phyloP scores from a whole-genome alignment of 2,888 invertebrate genomes.

The Dione vanillae region DNA sequence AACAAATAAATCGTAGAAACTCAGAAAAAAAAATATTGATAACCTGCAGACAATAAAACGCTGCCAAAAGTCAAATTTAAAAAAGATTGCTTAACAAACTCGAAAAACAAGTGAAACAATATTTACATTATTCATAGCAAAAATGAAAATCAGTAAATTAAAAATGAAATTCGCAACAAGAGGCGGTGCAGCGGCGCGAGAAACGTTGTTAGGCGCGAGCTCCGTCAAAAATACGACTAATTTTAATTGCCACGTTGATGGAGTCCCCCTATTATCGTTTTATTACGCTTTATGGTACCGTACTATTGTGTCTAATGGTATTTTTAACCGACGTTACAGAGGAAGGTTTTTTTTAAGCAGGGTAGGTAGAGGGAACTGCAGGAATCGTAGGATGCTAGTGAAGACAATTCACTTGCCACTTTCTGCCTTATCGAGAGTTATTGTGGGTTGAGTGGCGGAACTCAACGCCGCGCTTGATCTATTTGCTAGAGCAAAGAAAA shows the following conservation, averaged over 20 bases:
- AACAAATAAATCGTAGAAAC: too few relatives aligned
- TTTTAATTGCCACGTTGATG: slow-evolving; percentile 73
- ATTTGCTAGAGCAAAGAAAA: too few relatives aligned
- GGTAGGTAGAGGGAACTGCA: too few relatives aligned
- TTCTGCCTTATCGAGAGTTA: too few relatives aligned
- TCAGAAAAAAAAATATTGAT: too few relatives aligned
- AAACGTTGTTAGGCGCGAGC: slow-evolving; percentile 56
- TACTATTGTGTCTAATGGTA: not conserved
- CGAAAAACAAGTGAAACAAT: slow-evolving; percentile 10
- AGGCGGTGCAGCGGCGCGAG: slow-evolving; percentile 49
- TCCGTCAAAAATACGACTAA: slow-evolving; percentile 63
- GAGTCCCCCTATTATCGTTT: slow-evolving; percentile 41
- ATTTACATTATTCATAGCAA: slow-evolving; percentile 27
- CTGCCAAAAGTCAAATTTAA: not conserved
- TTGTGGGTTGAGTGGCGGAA: too few relatives aligned
- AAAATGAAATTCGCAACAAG: slow-evolving; percentile 37
- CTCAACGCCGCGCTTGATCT: too few relatives aligned
- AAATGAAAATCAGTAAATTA: slow-evolving; percentile 33
- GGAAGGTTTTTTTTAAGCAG: too few relatives aligned
- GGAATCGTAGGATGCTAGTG: too few relatives aligned
- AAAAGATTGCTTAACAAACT: slow-evolving; percentile 8
- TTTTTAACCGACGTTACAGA: not conserved
- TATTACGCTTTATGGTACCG: slow-evolving; percentile 19
- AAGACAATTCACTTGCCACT: too few relatives aligned
- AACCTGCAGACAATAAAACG: too few relatives aligned